Evolutionary conservation across 2,113 vertebrate species (phyloP), one percentile per base, ranked within the genome.

Genomic region (Dipodomys merriami): DNA sequence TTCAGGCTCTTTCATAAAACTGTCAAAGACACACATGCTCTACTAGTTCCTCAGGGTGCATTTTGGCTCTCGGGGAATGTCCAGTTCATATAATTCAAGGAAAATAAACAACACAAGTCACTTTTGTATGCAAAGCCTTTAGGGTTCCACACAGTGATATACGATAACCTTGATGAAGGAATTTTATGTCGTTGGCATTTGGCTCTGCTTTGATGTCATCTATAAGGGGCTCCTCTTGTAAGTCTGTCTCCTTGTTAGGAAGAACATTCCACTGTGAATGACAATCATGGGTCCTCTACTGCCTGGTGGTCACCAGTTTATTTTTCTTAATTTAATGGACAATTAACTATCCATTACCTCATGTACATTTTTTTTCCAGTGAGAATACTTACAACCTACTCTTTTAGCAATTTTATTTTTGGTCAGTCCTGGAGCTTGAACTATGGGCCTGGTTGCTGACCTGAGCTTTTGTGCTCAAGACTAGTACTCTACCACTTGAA

Each of bases 1-100:
- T 71, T 13, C 83, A 94, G 77, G 53, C 12, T 79, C 64, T 90
- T 86, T 64, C 39, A 84, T 25, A 78, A 86, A 83, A 46, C 15
- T 27, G 62, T 69, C 71, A 90, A 76, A 67, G 62, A 88, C 8
- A 71, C 76, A 82, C 64, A 82, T 15, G 19, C 13, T 35, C 23
- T 39, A 53, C 53, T 65, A 60, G 25, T 90, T 77, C 65, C 64
- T 83, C 29, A 29, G 0, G 15, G 4, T 73, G 5, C n/a, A 33
- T 33, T 71, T 91, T 53, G 49, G 29, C 27, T 80, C 77, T 69
- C 83, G 46, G 83, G 71, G 67, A 83, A 94, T 57, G 49, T 74
- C n/a, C 30, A 25, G 69, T 15, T 65, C 25, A 8, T 22, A 18
- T 10, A 30, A 53, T 15, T 83, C 44, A 83, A 73, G 53, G n/a